Base-by-base conservation (phyloP, 2,797 vertebrate species). In the Rhinogobio ventralis region DNA sequence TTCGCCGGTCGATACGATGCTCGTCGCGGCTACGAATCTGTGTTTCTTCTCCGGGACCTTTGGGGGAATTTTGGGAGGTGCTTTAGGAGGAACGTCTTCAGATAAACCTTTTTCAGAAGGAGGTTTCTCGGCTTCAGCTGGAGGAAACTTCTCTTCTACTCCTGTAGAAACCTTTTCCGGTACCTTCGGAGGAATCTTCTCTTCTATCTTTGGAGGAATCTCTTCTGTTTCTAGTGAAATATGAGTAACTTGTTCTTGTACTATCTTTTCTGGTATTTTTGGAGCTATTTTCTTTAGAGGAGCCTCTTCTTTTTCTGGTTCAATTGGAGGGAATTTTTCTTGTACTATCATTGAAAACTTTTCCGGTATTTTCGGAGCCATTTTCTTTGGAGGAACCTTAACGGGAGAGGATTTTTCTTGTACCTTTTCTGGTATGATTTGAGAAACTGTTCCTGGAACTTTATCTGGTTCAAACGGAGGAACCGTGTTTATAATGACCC, bases 401-500 rank as follows among this genome's bases (percentile, higher is more conserved):
- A 42, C 39, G 39, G 39, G 39, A 42, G 9, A 42, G 39, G 39
- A 8, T 9, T 42, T 9, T 42, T 42, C 66, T 68, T 11, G 33
- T 6, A 45, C 13, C 39, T 8, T 45, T 23, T 69, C 67, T 19
- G 4, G 49, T 33, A 8, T 53, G 10, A 23, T 53, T 53, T 13
- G 72, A 75, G 49, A 75, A 75, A 55, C 1, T 0, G 19, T 55
- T 75, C 23, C 72, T 8, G 72, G 72, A 74, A 14, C 46, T 49
- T 23, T 64, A 55, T 77, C 60, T 11, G 72, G 28, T 76, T 75
- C 72, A 60, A 71, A 55, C n/a, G 64, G 36, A 69, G 95, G 95
- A 91, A 96, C 88, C 94, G 94, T 96, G 91, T 95, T 95, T 96
- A 96, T 91, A 94, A 97, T 94, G 94, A 97, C 96, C 96, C 96